Evolutionary conservation across 1,140 invertebrate species (phyloP).

Genomic region (Hyles euphorbiae): DNA sequence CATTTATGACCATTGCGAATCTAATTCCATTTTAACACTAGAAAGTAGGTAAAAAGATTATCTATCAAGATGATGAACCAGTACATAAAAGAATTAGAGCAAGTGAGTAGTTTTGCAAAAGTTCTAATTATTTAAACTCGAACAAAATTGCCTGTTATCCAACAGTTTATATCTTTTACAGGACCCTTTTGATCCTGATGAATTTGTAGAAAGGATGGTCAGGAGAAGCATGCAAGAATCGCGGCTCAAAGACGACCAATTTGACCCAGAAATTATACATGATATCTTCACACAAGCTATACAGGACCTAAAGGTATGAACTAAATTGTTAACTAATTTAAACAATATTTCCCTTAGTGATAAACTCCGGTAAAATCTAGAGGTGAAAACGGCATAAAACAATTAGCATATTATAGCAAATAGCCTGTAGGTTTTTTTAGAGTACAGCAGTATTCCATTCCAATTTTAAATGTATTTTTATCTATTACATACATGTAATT

Average conservation of each 20-base stretch:
- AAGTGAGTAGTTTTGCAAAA: constrained; percentile 71
- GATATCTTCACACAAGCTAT: constrained; percentile 95
- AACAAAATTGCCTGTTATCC: too few species aligned
- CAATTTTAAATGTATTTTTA: too few species aligned
- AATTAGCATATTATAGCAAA: too few species aligned
- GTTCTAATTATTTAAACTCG: constrained; percentile 3
- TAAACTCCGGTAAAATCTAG: neutral
- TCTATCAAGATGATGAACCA: constrained; percentile 85
- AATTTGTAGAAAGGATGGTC: constrained; percentile 97
- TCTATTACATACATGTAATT: too few species aligned
- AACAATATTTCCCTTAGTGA: neutral
- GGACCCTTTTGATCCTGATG: constrained; percentile 97
- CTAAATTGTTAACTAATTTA: neutral
- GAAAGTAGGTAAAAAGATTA: neutral
- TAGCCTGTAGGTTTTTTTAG: too few species aligned
- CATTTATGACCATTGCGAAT: too few species aligned
- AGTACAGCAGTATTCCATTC: too few species aligned
- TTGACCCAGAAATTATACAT: constrained; percentile 88
- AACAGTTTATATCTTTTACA: constrained; percentile 43
- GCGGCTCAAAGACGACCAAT: constrained; percentile 80
- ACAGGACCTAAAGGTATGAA: constrained; percentile 78
- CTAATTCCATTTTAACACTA: too few species aligned
- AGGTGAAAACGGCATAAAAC: too few species aligned
- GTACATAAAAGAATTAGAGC: constrained; percentile 88
- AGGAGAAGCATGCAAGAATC: constrained; percentile 93